Evolutionary conservation across 35 echinoderm and acorn worm species (phyloP).

Genomic region (Amphiura filiformis): DNA sequence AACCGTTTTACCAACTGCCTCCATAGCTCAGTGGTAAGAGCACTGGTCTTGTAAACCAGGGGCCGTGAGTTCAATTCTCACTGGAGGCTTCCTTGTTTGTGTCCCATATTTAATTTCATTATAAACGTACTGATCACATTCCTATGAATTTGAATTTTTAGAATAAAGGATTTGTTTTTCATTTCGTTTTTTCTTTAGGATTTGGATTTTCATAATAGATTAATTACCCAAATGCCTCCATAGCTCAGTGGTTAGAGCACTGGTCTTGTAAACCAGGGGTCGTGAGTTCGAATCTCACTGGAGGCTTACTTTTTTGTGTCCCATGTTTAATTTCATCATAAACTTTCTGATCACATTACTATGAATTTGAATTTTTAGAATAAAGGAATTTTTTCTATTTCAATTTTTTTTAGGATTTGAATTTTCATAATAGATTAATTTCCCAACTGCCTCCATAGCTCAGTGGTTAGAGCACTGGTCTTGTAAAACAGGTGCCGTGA

Average conservation of each 20-base stretch:
- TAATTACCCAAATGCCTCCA: conserved; percentile 65
- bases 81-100: conserved; percentile 61
- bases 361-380: not conserved
- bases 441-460: conserved; percentile 93
- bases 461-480: conserved; percentile 99
- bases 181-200: not conserved
- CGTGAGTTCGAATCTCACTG: conserved; percentile 99
- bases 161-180: not conserved
- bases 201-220: no score
- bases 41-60: conserved; percentile 99
- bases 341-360: not conserved
- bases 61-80: conserved; percentile 99
- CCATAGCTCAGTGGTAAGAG: conserved; percentile 99
- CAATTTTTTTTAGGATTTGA: not conserved
- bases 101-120: not conserved
- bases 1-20: no score
- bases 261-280: conserved; percentile 99
- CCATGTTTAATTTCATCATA: not conserved
- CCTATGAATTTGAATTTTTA: not conserved
- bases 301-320: conserved; percentile 44
- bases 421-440: no score
- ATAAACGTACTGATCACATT: not conserved
- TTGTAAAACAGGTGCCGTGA: conserved; percentile 99
- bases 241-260: conserved; percentile 99
- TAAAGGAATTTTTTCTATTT: no score